Evolutionary conservation across 2,888 invertebrate species (phyloP).

Genomic region (Mythimna ferrago): DNA sequence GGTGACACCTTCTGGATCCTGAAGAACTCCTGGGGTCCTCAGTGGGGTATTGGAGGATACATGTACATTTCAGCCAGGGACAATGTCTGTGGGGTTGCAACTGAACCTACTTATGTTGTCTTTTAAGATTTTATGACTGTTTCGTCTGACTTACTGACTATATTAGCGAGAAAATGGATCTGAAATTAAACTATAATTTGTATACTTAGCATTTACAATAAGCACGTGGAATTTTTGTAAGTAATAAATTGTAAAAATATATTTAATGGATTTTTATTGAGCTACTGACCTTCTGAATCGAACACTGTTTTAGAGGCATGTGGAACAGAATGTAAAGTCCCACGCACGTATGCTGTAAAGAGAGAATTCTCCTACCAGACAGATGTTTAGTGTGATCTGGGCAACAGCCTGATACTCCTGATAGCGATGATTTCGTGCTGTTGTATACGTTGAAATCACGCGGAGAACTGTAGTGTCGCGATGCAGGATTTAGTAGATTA

Average conservation of each 20-base stretch:
- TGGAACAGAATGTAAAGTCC: too few relatives aligned
- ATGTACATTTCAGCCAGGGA: conserved; percentile 96
- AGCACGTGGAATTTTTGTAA: conserved; percentile 65
- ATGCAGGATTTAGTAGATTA: too few relatives aligned
- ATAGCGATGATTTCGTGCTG: too few relatives aligned
- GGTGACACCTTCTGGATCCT: conserved; percentile 97
- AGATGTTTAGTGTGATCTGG: too few relatives aligned
- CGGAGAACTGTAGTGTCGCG: too few relatives aligned
- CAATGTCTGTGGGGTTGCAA: conserved; percentile 97
- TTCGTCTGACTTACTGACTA: background rate
- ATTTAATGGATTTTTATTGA: conserved; percentile 6
- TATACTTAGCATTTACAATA: conserved; percentile 50
- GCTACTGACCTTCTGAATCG: too few relatives aligned
- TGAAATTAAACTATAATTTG: conserved; percentile 24
- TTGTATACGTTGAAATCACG: too few relatives aligned
- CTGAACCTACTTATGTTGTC: conserved; percentile 95
- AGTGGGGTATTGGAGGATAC: conserved; percentile 98
- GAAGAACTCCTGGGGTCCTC: conserved; percentile 98
- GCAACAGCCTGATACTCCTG: too few relatives aligned
- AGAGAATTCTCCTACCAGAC: too few relatives aligned
- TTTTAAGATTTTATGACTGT: conserved; percentile 79
- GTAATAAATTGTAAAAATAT: conserved; percentile 33
- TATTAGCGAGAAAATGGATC: conserved; percentile 34
- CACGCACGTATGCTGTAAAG: too few relatives aligned
- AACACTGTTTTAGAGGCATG: too few relatives aligned